phyloP scores from a whole-genome alignment of 2,888 invertebrate species.

The Idaea biselata region DNA sequence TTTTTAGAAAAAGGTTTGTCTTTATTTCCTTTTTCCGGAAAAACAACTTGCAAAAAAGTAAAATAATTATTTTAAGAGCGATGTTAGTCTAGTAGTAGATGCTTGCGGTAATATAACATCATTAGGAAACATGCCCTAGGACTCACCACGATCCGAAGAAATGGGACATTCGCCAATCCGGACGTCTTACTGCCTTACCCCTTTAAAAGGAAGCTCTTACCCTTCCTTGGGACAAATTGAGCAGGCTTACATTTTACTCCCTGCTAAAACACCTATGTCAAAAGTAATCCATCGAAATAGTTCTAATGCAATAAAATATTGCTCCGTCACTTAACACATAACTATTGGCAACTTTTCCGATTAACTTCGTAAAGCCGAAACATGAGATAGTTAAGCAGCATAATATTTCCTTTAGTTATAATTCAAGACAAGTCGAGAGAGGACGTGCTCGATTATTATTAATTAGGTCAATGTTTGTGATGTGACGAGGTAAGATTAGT shows the following conservation, averaged over 20 bases:
- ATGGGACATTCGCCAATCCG: too few species aligned
- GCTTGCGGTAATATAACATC: too few species aligned
- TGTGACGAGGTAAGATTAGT: constrained; percentile 49
- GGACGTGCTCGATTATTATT: constrained; percentile 63
- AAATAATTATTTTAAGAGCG: too few species aligned
- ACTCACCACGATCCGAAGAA: too few species aligned
- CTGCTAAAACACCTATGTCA: neutral
- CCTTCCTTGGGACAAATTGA: too few species aligned
- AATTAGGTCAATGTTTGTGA: constrained; percentile 70
- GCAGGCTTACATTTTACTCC: neutral
- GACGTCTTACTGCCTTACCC: too few species aligned
- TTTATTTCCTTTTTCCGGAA: too few species aligned
- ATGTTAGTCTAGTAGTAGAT: too few species aligned
- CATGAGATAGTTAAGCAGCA: constrained; percentile 23
- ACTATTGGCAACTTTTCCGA: constrained; percentile 1
- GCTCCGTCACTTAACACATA: neutral
- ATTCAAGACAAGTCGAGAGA: constrained; percentile 52
- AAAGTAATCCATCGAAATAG: neutral
- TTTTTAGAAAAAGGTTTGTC: too few species aligned
- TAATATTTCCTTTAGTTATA: constrained; percentile 45
- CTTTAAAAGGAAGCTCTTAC: too few species aligned
- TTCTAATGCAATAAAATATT: neutral
- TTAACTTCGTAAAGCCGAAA: constrained; percentile 14
- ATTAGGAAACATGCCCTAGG: too few species aligned
- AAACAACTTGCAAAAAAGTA: too few species aligned